Evolutionary conservation across 2,113 vertebrate genomes (phyloP).

Genomic region (Petrocephalus zakoni): DNA sequence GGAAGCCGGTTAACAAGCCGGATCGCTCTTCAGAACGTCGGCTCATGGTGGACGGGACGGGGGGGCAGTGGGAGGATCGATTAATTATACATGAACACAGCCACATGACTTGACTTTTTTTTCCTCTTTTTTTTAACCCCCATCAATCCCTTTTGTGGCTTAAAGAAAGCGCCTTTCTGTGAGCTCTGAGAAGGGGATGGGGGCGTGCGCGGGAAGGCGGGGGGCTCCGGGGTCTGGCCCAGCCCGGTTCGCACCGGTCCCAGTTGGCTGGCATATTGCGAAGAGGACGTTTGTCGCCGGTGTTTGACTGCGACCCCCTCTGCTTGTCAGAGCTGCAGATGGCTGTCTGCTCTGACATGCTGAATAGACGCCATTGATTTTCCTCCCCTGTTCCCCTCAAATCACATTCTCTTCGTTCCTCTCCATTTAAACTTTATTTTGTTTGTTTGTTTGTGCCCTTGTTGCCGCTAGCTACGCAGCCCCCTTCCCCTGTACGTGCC

Average conservation of each 20-base stretch:
- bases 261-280: slow-evolving; percentile 41
- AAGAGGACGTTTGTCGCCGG: slow-evolving; percentile 34
- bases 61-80: slow-evolving; percentile 30
- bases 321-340: slow-evolving; percentile 48
- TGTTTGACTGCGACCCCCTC: slow-evolving; percentile 46
- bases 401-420: slow-evolving; percentile 12
- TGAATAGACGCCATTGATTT: slow-evolving; percentile 52
- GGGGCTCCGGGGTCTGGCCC: slow-evolving; percentile 40
- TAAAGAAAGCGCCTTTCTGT: slow-evolving; percentile 31
- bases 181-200: not conserved
- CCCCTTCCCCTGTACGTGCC: slow-evolving; percentile 30
- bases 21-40: slow-evolving; percentile 40
- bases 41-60: slow-evolving; percentile 12
- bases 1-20: slow-evolving; percentile 43
- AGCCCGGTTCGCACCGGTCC: slow-evolving; percentile 21
- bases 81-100: slow-evolving; percentile 53
- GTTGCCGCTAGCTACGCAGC: slow-evolving; percentile 33
- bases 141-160: slow-evolving; percentile 1
- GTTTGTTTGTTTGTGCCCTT: not conserved
- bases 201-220: slow-evolving; percentile 42
- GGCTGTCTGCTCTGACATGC: slow-evolving; percentile 42
- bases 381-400: slow-evolving; percentile 20
- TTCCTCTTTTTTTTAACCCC: slow-evolving; percentile 31
- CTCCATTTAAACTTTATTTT: not conserved
- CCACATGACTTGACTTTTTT: slow-evolving; percentile 29